Evolutionary conservation across 2,888 invertebrate species (phyloP).

Genomic region (Chirona hameri): DNA sequence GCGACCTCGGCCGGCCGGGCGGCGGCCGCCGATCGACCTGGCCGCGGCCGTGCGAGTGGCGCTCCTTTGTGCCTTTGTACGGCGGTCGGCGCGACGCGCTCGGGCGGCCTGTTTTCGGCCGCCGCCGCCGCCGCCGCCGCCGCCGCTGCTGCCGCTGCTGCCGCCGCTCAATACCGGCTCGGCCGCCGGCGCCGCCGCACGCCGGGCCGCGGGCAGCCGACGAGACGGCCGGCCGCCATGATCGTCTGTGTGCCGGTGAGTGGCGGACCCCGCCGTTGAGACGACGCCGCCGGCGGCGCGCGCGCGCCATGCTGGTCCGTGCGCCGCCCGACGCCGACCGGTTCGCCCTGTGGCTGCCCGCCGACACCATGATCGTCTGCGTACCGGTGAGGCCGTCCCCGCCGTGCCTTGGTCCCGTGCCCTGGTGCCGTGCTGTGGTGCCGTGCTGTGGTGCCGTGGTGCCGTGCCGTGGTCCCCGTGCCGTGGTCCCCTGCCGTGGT

Average conservation of each 20-base stretch:
- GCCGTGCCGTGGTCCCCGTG: no score
- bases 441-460: no score
- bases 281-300: not conserved
- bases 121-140: not conserved
- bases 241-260: slow-evolving; percentile 24
- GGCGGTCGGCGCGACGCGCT: not conserved
- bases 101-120: not conserved
- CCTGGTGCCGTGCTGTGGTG: no score
- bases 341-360: not conserved
- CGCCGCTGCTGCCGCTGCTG: not conserved
- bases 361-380: slow-evolving; percentile 7
- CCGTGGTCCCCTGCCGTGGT: no score
- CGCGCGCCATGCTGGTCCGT: not conserved
- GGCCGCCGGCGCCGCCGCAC: slow-evolving; percentile 1
- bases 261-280: not conserved
- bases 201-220: not conserved
- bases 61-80: slow-evolving; percentile 23
- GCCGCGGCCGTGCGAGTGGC: not conserved
- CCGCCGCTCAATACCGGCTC: not conserved
- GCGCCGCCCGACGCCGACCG: not conserved
- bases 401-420: no score
- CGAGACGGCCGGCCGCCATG: not conserved
- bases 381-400: not conserved
- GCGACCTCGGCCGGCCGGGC: not conserved
- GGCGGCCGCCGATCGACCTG: not conserved